phyloP scores from a whole-genome alignment of 2,888 invertebrate genomes.

The Diplazon laetatorius region DNA sequence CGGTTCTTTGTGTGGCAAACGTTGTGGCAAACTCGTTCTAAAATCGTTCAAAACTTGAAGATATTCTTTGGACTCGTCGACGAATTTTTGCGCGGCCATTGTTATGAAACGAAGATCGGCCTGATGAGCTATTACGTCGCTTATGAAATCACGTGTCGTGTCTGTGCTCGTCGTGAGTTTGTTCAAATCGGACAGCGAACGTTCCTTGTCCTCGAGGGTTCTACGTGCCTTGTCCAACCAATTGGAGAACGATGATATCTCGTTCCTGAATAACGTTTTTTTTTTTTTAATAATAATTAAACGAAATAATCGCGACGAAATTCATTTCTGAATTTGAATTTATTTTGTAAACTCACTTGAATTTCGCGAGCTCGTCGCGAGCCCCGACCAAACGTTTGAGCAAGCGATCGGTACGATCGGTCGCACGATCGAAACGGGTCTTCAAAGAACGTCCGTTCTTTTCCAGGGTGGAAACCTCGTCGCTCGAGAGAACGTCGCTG shows the following conservation, averaged over 20 bases:
- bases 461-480: constrained; percentile 94
- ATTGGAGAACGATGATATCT: constrained; percentile 90
- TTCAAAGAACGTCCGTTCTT: constrained; percentile 93
- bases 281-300: background rate
- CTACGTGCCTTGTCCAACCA: constrained; percentile 94
- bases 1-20: constrained; percentile 91
- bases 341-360: constrained; percentile 83
- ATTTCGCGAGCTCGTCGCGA: constrained; percentile 94
- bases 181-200: constrained; percentile 90
- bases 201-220: constrained; percentile 92
- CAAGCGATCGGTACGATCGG: constrained; percentile 91
- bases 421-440: constrained; percentile 91
- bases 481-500: constrained; percentile 95
- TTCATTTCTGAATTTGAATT: too few species aligned
- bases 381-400: constrained; percentile 90
- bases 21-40: constrained; percentile 92
- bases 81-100: constrained; percentile 97
- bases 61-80: constrained; percentile 97
- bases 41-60: constrained; percentile 92
- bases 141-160: constrained; percentile 93
- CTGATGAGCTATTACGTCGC: constrained; percentile 97
- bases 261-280: constrained; percentile 84
- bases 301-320: too few species aligned
- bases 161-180: constrained; percentile 89
- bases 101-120: constrained; percentile 97